phyloP scores from a whole-genome alignment of 2,888 invertebrate genomes.

The Meghimatium bilineatum region DNA sequence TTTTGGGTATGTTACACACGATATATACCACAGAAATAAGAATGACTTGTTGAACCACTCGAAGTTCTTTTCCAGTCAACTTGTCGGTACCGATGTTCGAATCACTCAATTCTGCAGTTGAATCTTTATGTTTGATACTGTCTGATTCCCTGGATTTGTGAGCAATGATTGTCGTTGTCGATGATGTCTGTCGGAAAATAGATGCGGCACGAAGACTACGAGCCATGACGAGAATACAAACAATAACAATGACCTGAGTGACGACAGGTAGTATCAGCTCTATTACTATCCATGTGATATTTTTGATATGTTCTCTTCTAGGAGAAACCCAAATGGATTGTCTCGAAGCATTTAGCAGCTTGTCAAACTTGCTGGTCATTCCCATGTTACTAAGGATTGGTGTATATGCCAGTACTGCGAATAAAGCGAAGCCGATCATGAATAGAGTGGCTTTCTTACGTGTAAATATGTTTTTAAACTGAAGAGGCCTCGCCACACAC shows the following conservation, averaged over 20 bases:
- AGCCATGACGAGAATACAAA: slow-evolving; percentile 20
- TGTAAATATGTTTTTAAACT: slow-evolving; percentile 18
- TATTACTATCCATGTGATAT: not conserved
- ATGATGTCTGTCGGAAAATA: not conserved
- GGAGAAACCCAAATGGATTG: not conserved
- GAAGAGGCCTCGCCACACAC: not conserved
- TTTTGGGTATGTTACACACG: too few species aligned
- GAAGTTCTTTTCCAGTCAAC: too few species aligned
- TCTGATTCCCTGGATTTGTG: too few species aligned
- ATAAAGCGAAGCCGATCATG: not conserved
- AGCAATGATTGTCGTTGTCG: too few species aligned
- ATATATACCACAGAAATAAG: too few species aligned
- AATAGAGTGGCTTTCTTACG: not conserved
- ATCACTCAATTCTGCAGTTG: too few species aligned
- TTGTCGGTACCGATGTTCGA: too few species aligned
- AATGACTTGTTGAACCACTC: too few species aligned
- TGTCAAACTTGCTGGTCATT: not conserved
- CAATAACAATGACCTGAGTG: slow-evolving; percentile 16
- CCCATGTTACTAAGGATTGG: not conserved
- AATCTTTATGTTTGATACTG: too few species aligned
- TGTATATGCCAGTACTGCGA: not conserved
- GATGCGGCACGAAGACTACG: not conserved
- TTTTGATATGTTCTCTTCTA: not conserved
- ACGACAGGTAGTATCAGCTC: not conserved
- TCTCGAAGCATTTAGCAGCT: not conserved